Conservation (phyloP, 2,888 invertebrate genomes). For the Caenorhabditis uteleia region DNA sequence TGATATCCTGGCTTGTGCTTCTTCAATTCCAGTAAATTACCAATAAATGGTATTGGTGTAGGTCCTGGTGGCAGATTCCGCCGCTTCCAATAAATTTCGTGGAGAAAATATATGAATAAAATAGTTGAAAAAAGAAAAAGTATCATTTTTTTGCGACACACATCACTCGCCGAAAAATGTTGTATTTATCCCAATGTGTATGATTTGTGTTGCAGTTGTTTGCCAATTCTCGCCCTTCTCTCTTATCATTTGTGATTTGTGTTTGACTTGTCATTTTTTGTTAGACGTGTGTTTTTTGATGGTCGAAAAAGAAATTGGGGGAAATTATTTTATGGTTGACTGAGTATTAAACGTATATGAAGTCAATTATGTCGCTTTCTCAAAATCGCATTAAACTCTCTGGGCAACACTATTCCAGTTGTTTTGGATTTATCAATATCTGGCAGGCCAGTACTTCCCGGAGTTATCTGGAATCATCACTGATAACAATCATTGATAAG, state of each 20-base stretch:
- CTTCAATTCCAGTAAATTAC: slow-evolving; percentile 16
- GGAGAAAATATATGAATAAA: not conserved
- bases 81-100: slow-evolving; percentile 34
- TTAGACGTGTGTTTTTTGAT: too few species aligned
- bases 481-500: too few species aligned
- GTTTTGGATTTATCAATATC: not conserved
- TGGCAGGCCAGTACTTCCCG: not conserved
- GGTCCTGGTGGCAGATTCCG: slow-evolving; percentile 40
- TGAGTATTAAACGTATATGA: too few species aligned
- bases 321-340: too few species aligned
- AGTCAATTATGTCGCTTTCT: not conserved
- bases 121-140: slow-evolving; percentile 7
- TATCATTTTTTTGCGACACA: slow-evolving; percentile 5
- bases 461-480: too few species aligned
- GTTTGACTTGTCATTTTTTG: too few species aligned
- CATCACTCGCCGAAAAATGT: not conserved
- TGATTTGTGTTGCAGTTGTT: not conserved
- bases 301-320: too few species aligned
- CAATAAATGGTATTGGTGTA: slow-evolving; percentile 26
- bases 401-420: not conserved
- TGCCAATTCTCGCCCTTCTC: too few species aligned
- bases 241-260: too few species aligned
- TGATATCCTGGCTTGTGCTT: slow-evolving; percentile 25
- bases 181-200: not conserved
- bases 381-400: not conserved